phyloP scores from a whole-genome alignment of 2,888 invertebrate species.

The Octodonta nipae region DNA sequence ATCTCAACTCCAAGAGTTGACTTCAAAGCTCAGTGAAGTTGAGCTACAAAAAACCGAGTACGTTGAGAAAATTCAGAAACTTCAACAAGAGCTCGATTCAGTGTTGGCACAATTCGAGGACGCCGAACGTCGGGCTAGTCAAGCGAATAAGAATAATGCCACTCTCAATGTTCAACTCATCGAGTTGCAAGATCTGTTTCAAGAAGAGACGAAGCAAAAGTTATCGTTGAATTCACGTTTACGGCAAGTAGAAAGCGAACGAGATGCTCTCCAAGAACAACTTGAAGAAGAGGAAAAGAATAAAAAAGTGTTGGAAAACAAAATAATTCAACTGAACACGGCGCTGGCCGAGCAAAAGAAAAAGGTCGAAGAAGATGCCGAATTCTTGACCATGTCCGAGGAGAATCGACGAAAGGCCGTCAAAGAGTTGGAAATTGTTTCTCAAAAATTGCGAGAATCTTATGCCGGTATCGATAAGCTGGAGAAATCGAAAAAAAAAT shows the following conservation, averaged over 20 bases:
- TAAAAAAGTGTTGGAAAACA: slow-evolving; percentile 74
- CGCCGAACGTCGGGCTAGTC: slow-evolving; percentile 67
- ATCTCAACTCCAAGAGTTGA: slow-evolving; percentile 67
- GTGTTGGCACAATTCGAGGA: slow-evolving; percentile 71
- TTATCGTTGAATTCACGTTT: slow-evolving; percentile 74
- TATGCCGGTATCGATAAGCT: slow-evolving; percentile 81
- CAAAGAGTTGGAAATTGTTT: slow-evolving; percentile 75
- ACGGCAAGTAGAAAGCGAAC: slow-evolving; percentile 80
- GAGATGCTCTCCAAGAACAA: slow-evolving; percentile 76
- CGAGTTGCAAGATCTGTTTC: slow-evolving; percentile 72
- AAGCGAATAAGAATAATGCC: slow-evolving; percentile 72
- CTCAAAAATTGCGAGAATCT: slow-evolving; percentile 78
- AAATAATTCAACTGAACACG: slow-evolving; percentile 49
- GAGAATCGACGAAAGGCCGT: slow-evolving; percentile 80
- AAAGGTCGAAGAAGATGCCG: slow-evolving; percentile 85
- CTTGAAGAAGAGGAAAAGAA: slow-evolving; percentile 92
- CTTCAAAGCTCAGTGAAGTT: slow-evolving; percentile 49
- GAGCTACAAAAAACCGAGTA: slow-evolving; percentile 57
- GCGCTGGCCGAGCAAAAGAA: slow-evolving; percentile 77
- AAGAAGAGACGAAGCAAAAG: slow-evolving; percentile 94
- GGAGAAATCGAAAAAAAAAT: slow-evolving; percentile 94
- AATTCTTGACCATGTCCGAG: slow-evolving; percentile 68
- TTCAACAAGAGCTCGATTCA: slow-evolving; percentile 77
- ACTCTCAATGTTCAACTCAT: slow-evolving; percentile 75
- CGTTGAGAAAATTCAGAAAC: slow-evolving; percentile 67